Percentiles rank a stretch among this genome's conserved stretches.
Evolutionary conservation across 2,113 vertebrate genomes (phyloP).

Genomic region (Chascanopsetta lugubris): DNA sequence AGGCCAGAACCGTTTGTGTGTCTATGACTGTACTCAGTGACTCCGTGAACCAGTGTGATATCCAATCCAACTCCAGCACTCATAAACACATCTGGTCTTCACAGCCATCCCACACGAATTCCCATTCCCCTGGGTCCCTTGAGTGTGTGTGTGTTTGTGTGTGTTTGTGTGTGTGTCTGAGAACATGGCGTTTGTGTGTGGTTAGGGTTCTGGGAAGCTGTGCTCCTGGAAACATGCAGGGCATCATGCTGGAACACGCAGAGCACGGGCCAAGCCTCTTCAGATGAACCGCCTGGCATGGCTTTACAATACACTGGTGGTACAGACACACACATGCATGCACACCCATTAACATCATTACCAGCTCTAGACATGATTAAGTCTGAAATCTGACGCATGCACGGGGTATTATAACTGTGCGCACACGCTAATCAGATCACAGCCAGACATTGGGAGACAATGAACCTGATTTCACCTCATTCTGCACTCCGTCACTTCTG

Average conservation of each 20-base stretch:
- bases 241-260: slow-evolving; percentile 73
- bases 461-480: slow-evolving; percentile 15
- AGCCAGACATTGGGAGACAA: slow-evolving; percentile 21
- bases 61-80: slow-evolving; percentile 42
- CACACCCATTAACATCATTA: slow-evolving; percentile 32
- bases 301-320: slow-evolving; percentile 2
- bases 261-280: slow-evolving; percentile 59
- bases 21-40: slow-evolving; percentile 13
- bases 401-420: slow-evolving; percentile 11
- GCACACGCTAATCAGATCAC: slow-evolving; percentile 1
- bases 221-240: slow-evolving; percentile 71
- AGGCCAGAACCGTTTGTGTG: slow-evolving; percentile 10
- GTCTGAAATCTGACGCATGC: slow-evolving; percentile 27
- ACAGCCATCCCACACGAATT: slow-evolving; percentile 60
- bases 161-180: slow-evolving; percentile 39
- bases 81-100: slow-evolving; percentile 78
- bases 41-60: slow-evolving; percentile 49
- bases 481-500: slow-evolving; percentile 23
- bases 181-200: slow-evolving; percentile 29
- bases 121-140: slow-evolving; percentile 41
- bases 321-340: slow-evolving; percentile 2
- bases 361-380: slow-evolving; percentile 33
- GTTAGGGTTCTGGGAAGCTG: slow-evolving; percentile 76
- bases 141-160: slow-evolving; percentile 49
- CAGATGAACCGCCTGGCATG: slow-evolving; percentile 66